Conservation (phyloP, 1,140 invertebrate species). For the Hypsibius dujardini region DNA sequence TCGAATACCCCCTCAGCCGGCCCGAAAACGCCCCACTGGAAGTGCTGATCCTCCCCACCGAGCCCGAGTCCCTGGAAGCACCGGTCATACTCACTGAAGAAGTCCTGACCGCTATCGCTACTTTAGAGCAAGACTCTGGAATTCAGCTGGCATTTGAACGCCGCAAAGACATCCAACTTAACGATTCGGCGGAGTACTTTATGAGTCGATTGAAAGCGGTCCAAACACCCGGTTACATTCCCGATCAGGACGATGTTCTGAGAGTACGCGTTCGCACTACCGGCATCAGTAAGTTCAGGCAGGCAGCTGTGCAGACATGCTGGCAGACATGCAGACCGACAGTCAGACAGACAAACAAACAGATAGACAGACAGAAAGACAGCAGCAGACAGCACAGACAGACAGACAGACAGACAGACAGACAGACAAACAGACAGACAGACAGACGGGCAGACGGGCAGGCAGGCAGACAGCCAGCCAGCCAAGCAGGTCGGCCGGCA, state of each 20-base stretch:
- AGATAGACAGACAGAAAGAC: too few relatives aligned
- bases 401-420: too few relatives aligned
- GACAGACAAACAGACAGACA: too few relatives aligned
- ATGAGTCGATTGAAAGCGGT: neutral
- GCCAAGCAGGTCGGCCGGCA: too few relatives aligned
- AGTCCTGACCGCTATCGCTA: slow-evolving; percentile 18
- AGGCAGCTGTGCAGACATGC: too few relatives aligned
- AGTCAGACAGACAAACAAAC: too few relatives aligned
- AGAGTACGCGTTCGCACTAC: neutral
- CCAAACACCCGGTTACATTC: neutral
- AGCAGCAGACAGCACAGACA: too few relatives aligned
- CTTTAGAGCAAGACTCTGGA: slow-evolving; percentile 20
- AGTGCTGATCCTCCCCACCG: slow-evolving; percentile 18
- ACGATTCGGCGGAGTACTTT: slow-evolving; percentile 23
- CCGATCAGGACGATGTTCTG: neutral
- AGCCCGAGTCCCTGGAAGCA: neutral
- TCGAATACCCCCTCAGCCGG: neutral
- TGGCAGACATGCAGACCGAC: too few relatives aligned
- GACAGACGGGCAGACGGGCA: too few relatives aligned
- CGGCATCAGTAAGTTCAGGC: neutral
- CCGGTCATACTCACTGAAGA: slow-evolving; percentile 6
- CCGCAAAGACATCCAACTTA: slow-evolving; percentile 22
- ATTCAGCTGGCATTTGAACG: slow-evolving; percentile 21
- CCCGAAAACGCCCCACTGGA: neutral
- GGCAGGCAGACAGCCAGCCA: too few relatives aligned